Evolutionary conservation across 2,113 vertebrate species (phyloP).

Genomic region (Mesitornis unicolor): DNA sequence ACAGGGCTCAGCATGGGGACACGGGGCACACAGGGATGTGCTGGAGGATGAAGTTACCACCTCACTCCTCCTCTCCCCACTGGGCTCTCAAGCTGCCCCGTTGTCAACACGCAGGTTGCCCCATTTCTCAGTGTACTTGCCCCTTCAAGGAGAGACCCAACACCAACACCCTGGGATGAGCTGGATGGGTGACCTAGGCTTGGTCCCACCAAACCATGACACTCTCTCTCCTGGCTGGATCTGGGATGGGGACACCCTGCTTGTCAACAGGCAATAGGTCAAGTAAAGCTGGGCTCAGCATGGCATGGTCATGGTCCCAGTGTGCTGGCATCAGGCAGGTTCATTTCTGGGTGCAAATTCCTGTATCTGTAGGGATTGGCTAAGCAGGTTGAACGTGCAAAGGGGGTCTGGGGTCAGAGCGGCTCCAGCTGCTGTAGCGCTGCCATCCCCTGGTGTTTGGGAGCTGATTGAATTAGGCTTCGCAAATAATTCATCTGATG

Average conservation of each 20-base stretch:
- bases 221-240: background rate
- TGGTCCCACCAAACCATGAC: background rate
- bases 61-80: background rate
- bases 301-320: background rate
- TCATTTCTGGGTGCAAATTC: background rate
- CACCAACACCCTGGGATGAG: fast-evolving
- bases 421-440: background rate
- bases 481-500: slow-evolving; percentile 23
- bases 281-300: background rate
- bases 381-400: background rate
- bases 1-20: background rate
- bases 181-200: background rate
- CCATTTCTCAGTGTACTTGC: background rate
- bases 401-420: background rate
- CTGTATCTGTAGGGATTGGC: background rate
- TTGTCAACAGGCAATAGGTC: background rate
- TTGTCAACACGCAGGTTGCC: background rate
- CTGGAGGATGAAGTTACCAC: background rate
- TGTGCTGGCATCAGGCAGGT: fast-evolving
- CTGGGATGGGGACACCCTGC: fast-evolving
- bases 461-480: slow-evolving; percentile 32
- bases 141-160: background rate
- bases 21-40: background rate
- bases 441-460: background rate
- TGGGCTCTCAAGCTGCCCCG: fast-evolving